Percentiles rank a stretch among this genome's conserved stretches.
These are phyloP conservation scores for Zaprionus gabonicus DNA, from an alignment of 1,140 invertebrate species.

Conservation along the genomic window DNA sequence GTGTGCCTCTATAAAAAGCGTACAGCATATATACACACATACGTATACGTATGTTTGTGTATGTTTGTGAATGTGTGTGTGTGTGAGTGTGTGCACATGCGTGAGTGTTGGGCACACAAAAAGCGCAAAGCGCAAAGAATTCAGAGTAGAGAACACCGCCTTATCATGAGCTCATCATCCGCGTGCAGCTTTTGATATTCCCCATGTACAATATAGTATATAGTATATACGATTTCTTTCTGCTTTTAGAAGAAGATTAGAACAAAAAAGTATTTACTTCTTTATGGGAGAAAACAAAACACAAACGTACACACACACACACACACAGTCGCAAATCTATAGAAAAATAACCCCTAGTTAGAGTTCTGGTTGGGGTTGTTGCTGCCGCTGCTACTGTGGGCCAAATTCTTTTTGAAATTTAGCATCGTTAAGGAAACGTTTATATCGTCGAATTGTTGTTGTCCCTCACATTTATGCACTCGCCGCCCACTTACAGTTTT, in stretches of 20 bases:
- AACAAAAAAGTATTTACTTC: conserved; percentile 13
- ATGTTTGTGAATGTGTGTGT: too few relatives aligned
- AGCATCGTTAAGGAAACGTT: conserved; percentile 16
- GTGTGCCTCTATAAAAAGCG: neutral
- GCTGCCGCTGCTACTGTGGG: neutral
- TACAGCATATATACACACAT: neutral
- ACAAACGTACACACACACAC: conserved; percentile 15
- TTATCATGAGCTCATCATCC: conserved; percentile 53
- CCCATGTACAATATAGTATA: neutral
- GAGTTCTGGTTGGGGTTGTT: conserved; percentile 46
- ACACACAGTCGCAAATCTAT: neutral
- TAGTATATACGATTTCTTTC: neutral
- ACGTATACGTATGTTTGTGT: neutral
- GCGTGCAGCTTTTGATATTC: conserved; percentile 19
- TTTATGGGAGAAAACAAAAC: conserved; percentile 24
- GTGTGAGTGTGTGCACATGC: neutral
- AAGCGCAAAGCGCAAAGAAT: conserved; percentile 33
- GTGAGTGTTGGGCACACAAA: conserved; percentile 17
- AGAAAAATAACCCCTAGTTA: conserved; percentile 49
- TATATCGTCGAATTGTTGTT: conserved; percentile 26
- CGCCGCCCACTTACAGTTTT: neutral
- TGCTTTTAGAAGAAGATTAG: conserved; percentile 20
- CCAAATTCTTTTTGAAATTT: conserved; percentile 37
- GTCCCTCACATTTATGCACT: neutral
- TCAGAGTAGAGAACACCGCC: conserved; percentile 21